phyloP scores from a whole-genome alignment of 1,140 invertebrate genomes.

The Gonatopus flavifemur region DNA sequence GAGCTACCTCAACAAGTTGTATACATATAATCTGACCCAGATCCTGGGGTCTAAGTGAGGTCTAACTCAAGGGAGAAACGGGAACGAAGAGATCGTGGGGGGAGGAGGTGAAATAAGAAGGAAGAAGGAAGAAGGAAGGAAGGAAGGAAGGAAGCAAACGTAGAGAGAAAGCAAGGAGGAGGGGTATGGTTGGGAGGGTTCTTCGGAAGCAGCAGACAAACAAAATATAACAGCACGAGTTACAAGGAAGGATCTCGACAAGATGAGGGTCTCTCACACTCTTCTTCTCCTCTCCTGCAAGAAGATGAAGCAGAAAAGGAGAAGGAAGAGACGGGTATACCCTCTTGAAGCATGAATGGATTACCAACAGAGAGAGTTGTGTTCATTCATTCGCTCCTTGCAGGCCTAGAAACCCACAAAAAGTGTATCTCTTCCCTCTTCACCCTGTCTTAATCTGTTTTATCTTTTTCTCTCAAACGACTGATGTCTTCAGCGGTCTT shows the following conservation, averaged over 20 bases:
- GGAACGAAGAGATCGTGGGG: slow-evolving; percentile 19
- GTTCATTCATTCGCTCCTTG: slow-evolving; percentile 55
- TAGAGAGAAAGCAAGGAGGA: slow-evolving; percentile 11
- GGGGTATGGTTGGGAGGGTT: slow-evolving; percentile 32
- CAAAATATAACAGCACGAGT: slow-evolving; percentile 46
- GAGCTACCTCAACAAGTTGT: slow-evolving; percentile 45
- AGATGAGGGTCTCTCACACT: slow-evolving; percentile 30
- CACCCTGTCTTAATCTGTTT: too few species aligned
- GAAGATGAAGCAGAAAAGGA: slow-evolving; percentile 10
- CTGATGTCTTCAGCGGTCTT: slow-evolving; percentile 7
- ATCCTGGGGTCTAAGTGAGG: slow-evolving; percentile 43
- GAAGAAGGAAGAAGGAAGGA: slow-evolving; percentile 11
- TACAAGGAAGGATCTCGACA: slow-evolving; percentile 38
- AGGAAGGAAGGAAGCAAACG: slow-evolving; percentile 18
- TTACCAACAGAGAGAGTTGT: slow-evolving; percentile 49
- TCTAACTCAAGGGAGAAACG: slow-evolving; percentile 17
- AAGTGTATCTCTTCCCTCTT: slow-evolving; percentile 43
- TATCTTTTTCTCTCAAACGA: too few species aligned
- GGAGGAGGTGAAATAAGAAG: slow-evolving; percentile 22
- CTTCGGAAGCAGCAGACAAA: slow-evolving; percentile 45
- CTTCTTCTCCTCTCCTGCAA: slow-evolving; percentile 20
- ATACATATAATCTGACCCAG: slow-evolving; percentile 50
- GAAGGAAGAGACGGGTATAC: slow-evolving; percentile 28
- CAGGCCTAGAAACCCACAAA: slow-evolving; percentile 54
- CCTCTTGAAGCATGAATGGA: slow-evolving; percentile 53